phyloP scores from a whole-genome alignment of 2,888 invertebrate species.

The Scrobipalpa costella region DNA sequence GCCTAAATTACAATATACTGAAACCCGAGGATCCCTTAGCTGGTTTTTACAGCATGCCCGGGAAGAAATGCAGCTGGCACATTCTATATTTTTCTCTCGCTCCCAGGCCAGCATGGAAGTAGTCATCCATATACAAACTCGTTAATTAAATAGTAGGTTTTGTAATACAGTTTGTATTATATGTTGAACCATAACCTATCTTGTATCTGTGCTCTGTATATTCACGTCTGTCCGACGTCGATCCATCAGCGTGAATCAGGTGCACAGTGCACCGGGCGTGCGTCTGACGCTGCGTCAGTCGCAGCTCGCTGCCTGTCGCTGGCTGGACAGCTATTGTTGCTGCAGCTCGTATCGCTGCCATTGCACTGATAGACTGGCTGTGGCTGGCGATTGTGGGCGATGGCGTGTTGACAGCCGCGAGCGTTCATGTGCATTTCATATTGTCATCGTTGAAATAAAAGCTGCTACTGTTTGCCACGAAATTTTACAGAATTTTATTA shows the following conservation, averaged over 20 bases:
- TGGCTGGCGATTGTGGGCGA: too few species aligned
- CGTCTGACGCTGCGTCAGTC: neutral
- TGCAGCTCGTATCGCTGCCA: neutral
- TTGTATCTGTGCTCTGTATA: slow-evolving; percentile 44
- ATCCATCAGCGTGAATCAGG: slow-evolving; percentile 15
- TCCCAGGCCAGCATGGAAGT: too few species aligned
- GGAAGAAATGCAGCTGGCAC: too few species aligned
- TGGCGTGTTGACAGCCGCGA: neutral
- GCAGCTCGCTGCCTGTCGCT: neutral
- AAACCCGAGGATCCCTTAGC: too few species aligned
- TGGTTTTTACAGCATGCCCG: too few species aligned
- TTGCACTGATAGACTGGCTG: neutral
- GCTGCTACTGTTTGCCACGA: too few species aligned
- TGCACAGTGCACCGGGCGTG: neutral
- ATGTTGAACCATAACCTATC: slow-evolving; percentile 26
- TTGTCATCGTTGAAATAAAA: neutral
- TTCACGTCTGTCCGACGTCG: neutral
- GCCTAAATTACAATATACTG: too few species aligned
- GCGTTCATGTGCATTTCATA: neutral
- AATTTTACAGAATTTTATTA: too few species aligned
- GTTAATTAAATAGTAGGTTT: too few species aligned
- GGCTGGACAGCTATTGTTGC: neutral
- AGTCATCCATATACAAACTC: too few species aligned
- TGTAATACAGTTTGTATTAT: neutral
- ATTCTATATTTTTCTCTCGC: too few species aligned